These are phyloP conservation scores for Plodia interpunctella DNA, from an alignment of 1,140 invertebrate species.

Conservation along the genomic window DNA sequence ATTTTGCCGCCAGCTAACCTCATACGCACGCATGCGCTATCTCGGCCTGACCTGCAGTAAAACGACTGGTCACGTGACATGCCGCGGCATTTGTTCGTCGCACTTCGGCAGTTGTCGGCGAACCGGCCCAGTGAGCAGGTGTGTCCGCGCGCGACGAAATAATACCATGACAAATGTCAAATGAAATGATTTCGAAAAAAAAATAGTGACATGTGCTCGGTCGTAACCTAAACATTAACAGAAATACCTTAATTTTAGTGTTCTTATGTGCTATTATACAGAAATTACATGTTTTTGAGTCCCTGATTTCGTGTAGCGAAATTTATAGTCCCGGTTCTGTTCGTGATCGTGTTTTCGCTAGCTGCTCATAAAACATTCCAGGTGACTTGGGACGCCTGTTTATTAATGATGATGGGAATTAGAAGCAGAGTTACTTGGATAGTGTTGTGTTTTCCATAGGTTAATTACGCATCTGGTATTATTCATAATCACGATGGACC, in stretches of 20 bases:
- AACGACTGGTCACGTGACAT: conserved; percentile 77
- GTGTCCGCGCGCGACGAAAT: conserved; percentile 35
- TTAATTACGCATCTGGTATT: conserved; percentile 35
- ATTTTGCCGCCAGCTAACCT: conserved; percentile 64
- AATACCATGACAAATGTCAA: conserved; percentile 60
- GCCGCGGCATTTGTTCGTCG: conserved; percentile 73
- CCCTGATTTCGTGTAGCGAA: conserved; percentile 48
- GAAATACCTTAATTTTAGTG: conserved; percentile 33
- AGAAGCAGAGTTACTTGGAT: conserved; percentile 4
- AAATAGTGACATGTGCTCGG: conserved; percentile 64
- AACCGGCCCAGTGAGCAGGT: conserved; percentile 34
- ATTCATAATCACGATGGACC: conserved; percentile 63
- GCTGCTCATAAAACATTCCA: conserved; percentile 45
- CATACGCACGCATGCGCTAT: conserved; percentile 56
- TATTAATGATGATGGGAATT: conserved; percentile 29
- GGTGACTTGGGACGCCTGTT: conserved; percentile 33
- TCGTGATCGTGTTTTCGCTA: conserved; percentile 58
- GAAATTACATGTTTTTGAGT: conserved; percentile 35
- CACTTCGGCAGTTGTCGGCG: conserved; percentile 69
- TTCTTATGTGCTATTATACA: conserved; percentile 31
- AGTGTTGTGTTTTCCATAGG: conserved; percentile 40
- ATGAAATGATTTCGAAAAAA: conserved; percentile 59
- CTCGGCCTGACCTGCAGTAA: conserved; percentile 72
- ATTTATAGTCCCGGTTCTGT: conserved; percentile 45
- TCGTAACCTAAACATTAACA: conserved; percentile 49